These are phyloP conservation scores for Microtus oregoni DNA, from an alignment of 2,113 vertebrate species.

Conservation along the genomic window DNA sequence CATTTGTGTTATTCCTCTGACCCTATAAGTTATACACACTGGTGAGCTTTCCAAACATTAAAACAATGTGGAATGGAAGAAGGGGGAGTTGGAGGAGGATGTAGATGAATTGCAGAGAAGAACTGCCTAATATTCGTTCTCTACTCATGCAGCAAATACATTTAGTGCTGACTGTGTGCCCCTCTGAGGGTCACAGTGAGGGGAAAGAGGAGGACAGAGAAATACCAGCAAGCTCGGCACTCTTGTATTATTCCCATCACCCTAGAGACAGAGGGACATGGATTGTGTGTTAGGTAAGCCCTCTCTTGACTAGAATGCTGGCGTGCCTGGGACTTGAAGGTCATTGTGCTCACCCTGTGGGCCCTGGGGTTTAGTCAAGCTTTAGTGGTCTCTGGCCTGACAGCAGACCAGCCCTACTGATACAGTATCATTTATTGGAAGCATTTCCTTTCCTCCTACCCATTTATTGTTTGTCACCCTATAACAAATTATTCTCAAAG, in stretches of 20 bases:
- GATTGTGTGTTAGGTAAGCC: neutral
- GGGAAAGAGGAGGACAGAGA: neutral
- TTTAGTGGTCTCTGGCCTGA: constrained; percentile 19
- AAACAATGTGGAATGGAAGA: constrained; percentile 16
- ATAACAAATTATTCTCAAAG: neutral
- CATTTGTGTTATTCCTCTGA: constrained; percentile 51
- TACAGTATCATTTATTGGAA: neutral
- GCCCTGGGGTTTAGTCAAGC: neutral
- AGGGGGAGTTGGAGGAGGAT: constrained; percentile 35
- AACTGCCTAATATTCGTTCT: neutral
- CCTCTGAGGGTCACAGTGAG: neutral
- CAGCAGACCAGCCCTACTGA: neutral
- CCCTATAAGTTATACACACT: constrained; percentile 22
- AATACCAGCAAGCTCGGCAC: neutral
- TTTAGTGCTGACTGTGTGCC: neutral
- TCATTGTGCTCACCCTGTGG: neutral
- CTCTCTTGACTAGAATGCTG: constrained; percentile 1
- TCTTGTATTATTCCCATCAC: neutral
- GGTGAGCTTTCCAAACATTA: constrained; percentile 58
- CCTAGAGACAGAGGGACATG: neutral
- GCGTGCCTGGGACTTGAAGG: neutral
- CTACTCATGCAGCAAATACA: neutral
- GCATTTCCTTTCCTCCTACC: neutral
- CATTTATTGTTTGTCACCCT: neutral
- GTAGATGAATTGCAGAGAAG: neutral